Percentiles rank a stretch among this genome's conserved stretches.
These are phyloP conservation scores for Meteorus sp. DNA, from an alignment of 1,140 invertebrate species.

Conservation along the genomic window DNA sequence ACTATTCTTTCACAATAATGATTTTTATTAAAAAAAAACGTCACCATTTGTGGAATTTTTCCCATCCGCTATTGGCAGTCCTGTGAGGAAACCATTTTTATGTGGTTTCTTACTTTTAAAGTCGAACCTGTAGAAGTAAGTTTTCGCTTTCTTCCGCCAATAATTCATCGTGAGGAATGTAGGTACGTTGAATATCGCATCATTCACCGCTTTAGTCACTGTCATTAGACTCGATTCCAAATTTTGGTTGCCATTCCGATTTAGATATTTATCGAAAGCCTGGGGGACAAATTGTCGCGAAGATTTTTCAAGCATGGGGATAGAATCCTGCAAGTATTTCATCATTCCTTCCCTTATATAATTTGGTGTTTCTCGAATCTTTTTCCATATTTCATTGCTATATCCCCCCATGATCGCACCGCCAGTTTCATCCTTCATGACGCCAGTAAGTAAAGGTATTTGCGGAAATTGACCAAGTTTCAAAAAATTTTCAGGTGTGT, in stretches of 20 bases:
- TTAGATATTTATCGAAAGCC: conserved; percentile 44
- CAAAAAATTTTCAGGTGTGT: conserved; percentile 64
- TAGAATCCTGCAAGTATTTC: conserved; percentile 45
- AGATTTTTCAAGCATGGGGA: conserved; percentile 37
- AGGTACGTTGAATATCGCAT: conserved; percentile 74
- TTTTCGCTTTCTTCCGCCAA: conserved; percentile 65
- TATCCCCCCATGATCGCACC: conserved; percentile 63
- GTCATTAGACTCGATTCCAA: conserved; percentile 23
- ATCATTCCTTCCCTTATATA: conserved; percentile 63
- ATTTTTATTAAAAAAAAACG: conserved; percentile 14
- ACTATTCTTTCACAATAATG: not conserved
- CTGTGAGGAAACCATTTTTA: conserved; percentile 65
- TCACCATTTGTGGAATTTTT: conserved; percentile 28
- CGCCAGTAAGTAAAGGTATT: conserved; percentile 70
- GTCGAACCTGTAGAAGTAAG: conserved; percentile 75
- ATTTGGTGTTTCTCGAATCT: conserved; percentile 57
- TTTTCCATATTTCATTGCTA: conserved; percentile 54
- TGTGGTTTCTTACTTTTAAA: conserved; percentile 64
- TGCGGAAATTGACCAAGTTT: conserved; percentile 58
- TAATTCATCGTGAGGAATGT: conserved; percentile 68
- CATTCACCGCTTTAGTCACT: conserved; percentile 58
- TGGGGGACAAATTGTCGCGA: conserved; percentile 37
- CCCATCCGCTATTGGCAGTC: conserved; percentile 60
- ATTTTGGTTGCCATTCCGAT: conserved; percentile 2
- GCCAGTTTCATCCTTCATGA: conserved; percentile 71